Evolutionary conservation across 2,888 invertebrate genomes (phyloP).

Genomic region (Formica aserva): DNA sequence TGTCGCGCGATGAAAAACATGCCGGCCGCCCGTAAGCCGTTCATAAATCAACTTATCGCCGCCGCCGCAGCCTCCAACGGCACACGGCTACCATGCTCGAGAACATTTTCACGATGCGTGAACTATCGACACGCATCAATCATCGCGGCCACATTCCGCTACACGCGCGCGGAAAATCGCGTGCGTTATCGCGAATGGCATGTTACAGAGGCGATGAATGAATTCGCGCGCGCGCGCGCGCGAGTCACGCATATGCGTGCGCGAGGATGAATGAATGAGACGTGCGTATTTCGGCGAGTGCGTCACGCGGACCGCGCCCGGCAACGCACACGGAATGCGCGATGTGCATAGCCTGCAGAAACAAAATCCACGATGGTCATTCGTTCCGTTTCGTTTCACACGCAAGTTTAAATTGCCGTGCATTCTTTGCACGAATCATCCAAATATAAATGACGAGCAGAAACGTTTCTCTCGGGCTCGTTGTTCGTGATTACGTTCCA

Average conservation of each 20-base stretch:
- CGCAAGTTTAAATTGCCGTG: not conserved
- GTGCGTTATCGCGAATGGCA: not conserved
- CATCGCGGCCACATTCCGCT: slow-evolving; percentile 12
- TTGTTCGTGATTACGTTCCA: slow-evolving; percentile 4
- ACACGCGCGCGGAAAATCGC: not conserved
- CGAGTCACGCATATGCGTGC: not conserved
- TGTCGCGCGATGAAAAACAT: slow-evolving; percentile 13
- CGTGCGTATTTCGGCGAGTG: slow-evolving; percentile 52
- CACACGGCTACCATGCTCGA: not conserved
- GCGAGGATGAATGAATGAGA: slow-evolving; percentile 29
- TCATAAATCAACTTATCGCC: slow-evolving; percentile 51
- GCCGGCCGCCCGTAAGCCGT: not conserved
- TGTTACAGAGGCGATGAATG: slow-evolving; percentile 34
- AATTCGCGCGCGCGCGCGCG: not conserved
- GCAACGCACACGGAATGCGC: slow-evolving; percentile 49
- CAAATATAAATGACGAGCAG: not conserved
- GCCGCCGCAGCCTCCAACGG: slow-evolving; percentile 25
- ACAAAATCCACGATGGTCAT: slow-evolving; percentile 40
- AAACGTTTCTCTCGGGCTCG: not conserved
- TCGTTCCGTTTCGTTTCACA: not conserved
- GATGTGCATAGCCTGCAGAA: slow-evolving; percentile 50
- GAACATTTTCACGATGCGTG: slow-evolving; percentile 24
- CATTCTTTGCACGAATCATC: not conserved
- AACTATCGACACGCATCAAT: slow-evolving; percentile 8
- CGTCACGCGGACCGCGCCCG: slow-evolving; percentile 27